phyloP scores from a whole-genome alignment of 2,888 invertebrate species.

The Horisme vitalbata region DNA sequence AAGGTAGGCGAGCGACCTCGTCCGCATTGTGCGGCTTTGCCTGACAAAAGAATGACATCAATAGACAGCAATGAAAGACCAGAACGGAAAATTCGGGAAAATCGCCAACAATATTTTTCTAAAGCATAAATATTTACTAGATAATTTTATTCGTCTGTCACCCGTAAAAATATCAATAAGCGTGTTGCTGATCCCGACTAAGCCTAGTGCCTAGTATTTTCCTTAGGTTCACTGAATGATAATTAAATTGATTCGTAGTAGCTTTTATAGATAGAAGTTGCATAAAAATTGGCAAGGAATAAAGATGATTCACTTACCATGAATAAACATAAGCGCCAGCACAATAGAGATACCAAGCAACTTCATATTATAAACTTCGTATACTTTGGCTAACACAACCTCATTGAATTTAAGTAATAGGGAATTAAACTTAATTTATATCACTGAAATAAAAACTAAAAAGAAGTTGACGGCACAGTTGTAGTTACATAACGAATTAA shows the following conservation, averaged over 20 bases:
- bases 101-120: neutral
- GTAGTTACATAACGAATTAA: neutral
- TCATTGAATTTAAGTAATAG: too few relatives aligned
- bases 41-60: slow-evolving; percentile 38
- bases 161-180: too few relatives aligned
- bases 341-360: slow-evolving; percentile 44
- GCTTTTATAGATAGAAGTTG: too few relatives aligned
- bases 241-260: too few relatives aligned
- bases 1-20: slow-evolving; percentile 54
- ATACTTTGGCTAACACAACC: too few relatives aligned
- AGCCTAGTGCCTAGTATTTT: too few relatives aligned
- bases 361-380: slow-evolving; percentile 49
- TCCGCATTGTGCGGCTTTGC: slow-evolving; percentile 53
- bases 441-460: neutral
- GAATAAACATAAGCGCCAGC: slow-evolving; percentile 38
- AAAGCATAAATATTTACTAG: too few relatives aligned
- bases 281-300: slow-evolving; percentile 4
- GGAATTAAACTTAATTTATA: too few relatives aligned
- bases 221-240: too few relatives aligned
- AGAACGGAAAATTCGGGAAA: slow-evolving; percentile 1
- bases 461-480: neutral
- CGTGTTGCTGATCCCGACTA: too few relatives aligned
- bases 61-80: slow-evolving; percentile 6
- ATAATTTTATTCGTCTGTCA: too few relatives aligned
- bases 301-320: slow-evolving; percentile 50